Evolutionary conservation across 1,140 invertebrate genomes (phyloP).

Genomic region (Drosophila nigromelanica): DNA sequence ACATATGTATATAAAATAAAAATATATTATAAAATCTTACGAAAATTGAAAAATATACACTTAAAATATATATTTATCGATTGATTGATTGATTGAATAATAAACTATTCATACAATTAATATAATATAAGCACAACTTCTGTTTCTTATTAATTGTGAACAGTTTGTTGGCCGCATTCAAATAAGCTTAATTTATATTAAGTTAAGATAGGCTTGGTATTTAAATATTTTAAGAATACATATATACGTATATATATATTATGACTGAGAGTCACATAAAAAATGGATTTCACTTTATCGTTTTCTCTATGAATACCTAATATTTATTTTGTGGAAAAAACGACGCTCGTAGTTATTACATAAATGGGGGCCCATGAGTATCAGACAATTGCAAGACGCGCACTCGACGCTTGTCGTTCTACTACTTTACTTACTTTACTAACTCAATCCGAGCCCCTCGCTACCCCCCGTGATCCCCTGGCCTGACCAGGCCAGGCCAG

Average conservation of each 20-base stretch:
- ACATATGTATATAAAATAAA: background rate
- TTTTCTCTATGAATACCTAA: constrained; percentile 16
- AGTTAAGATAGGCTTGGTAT: no score
- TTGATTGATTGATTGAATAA: no score
- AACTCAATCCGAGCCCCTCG: constrained; percentile 13
- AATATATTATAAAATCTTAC: no score
- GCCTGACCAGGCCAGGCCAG: no score
- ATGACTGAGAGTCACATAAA: background rate
- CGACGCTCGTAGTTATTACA: constrained; percentile 23
- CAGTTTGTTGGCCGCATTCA: no score
- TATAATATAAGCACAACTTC: no score
- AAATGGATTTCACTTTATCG: constrained; percentile 3
- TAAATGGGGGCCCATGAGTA: constrained; percentile 40
- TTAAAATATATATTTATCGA: no score
- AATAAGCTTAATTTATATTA: no score
- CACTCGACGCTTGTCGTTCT: constrained; percentile 1
- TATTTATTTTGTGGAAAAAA: background rate
- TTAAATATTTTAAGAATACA: no score
- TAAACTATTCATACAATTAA: no score
- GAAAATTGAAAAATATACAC: no score
- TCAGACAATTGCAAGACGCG: constrained; percentile 18
- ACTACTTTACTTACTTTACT: constrained; percentile 15
- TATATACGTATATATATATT: background rate
- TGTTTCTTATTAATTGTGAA: no score
- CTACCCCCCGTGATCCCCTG: background rate